A percentile compares a stretch with the other conserved stretches of the same genome.
Evolutionary conservation across 2,113 vertebrate genomes (phyloP).

Genomic region (Polypterus senegalus): DNA sequence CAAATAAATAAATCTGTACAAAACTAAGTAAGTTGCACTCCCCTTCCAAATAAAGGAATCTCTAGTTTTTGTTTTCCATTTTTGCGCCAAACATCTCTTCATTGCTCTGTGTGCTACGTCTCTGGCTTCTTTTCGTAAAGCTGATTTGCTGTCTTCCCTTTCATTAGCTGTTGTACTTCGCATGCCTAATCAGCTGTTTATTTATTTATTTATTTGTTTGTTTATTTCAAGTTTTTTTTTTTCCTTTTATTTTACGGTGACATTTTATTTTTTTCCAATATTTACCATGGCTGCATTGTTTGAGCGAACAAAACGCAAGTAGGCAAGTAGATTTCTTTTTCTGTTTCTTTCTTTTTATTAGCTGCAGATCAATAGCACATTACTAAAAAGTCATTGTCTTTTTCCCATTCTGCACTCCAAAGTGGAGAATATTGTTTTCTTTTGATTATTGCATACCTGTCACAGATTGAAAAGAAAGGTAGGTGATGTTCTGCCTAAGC

Average conservation of each 20-base stretch:
- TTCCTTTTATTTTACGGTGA: slow-evolving; percentile 10
- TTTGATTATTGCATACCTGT: slow-evolving; percentile 92
- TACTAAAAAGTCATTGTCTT: slow-evolving; percentile 93
- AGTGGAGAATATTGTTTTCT: slow-evolving; percentile 82
- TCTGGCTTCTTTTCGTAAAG: slow-evolving; percentile 24
- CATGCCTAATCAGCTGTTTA: slow-evolving; percentile 59
- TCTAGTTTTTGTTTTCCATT: slow-evolving; percentile 39
- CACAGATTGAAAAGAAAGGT: slow-evolving; percentile 91
- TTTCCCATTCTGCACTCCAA: slow-evolving; percentile 80
- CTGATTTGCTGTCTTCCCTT: slow-evolving; percentile 33
- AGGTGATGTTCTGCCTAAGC: slow-evolving; percentile 90
- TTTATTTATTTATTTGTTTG: slow-evolving; percentile 30
- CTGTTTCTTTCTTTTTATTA: slow-evolving; percentile 40
- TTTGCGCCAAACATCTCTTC: slow-evolving; percentile 38
- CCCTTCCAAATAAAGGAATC: slow-evolving; percentile 63
- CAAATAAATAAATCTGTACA: too few relatives aligned
- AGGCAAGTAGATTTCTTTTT: slow-evolving; percentile 38
- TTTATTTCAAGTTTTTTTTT: slow-evolving; percentile 19
- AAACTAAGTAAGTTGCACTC: slow-evolving; percentile 51
- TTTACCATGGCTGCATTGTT: slow-evolving; percentile 45
- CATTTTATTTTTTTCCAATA: slow-evolving; percentile 17
- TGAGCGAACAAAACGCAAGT: slow-evolving; percentile 44
- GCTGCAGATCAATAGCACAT: slow-evolving; percentile 67
- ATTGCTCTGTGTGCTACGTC: slow-evolving; percentile 43
- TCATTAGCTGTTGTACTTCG: slow-evolving; percentile 52